Evolutionary conservation across 2,888 invertebrate genomes (phyloP), one percentile per base, ranked within the genome.

Genomic region (Drosophila greeni): DNA sequence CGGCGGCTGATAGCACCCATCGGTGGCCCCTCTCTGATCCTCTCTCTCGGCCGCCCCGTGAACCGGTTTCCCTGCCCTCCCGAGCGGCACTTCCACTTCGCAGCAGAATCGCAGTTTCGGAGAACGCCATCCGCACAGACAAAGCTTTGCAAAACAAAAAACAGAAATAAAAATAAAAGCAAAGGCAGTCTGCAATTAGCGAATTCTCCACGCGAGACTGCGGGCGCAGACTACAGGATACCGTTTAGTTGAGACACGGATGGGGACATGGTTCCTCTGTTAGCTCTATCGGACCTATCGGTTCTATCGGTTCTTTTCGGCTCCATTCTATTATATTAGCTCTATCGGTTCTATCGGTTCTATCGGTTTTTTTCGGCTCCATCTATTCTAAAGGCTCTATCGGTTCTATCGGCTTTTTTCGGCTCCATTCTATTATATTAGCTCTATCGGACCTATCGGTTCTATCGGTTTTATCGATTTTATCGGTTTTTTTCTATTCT

Each of bases 61-160:
- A 60, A 60, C 59, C 59, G 59, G 59, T 60, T 60, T 24, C 51
- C 51, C 39, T 29, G 16, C 36, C 34, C 47, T 14, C 34, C 59
- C 42, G n/a, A 26, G 24, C 59, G 45, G 18, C 56, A 16, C 49
- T 18, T 45, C 11, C 37, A 37, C 16, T 16, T 34, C 16, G 26
- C 43, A 36, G 34, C 42, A 20, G 14, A 9, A 16, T 18, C 36
- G 36, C 42, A 2, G 24, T 5, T 42, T 42, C 42, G 24, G 24
- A 24, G 42, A 42, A 42, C 42, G 24, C 42, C 11, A 42, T 26
- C 42, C 24, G 42, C 16, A 26, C 42, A 42, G 24, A 26, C 24
- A 42, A 26, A 42, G 42, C 42, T 42, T n/a, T 23, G 14, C 20
- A 23, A 12, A 20, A 20, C 14, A n/a, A 14, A 20, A 40, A 14